Evolutionary conservation across 2,888 invertebrate genomes (phyloP), one percentile per base, ranked within the genome.

Genomic region (Cylindroiulus punctatus): DNA sequence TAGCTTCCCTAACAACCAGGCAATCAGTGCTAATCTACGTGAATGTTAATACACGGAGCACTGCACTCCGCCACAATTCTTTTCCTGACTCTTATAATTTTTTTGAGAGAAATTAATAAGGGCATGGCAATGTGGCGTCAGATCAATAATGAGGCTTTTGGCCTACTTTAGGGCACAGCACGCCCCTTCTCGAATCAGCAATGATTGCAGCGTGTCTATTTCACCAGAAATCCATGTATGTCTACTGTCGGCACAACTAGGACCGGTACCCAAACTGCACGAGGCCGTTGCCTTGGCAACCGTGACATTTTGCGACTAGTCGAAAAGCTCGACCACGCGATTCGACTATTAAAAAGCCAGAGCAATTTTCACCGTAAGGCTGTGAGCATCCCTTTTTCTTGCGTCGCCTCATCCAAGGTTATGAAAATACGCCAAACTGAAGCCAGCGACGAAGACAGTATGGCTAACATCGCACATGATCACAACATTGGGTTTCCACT

Each of bases 271-370:
- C 57, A 22, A 65, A 65, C 57, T 52, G n/a, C 5, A 3, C 57
- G 57, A n/a, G 57, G 22, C 22, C 22, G 57, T 65, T 19, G 57
- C 19, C 57, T 26, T 65, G 57, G 22, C 57, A 65, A 65, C 57
- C 22, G 57, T 65, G 57, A 65, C 57, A 65, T 65, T 65, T 65
- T 22, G 57, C 57, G 12, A 44, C 44, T 44, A 4, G 40, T 40
- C 40, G 40, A 40, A 40, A 40, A n/a, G 40, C 40, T 4, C 40
- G 40, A 40, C 44, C 57, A 65, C 57, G 57, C 57, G 22, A 65
- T 65, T 65, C 57, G 57, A 65, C 57, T 65, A 65, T 65, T 65
- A 65, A 65, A 65, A 65, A 65, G 57, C 57, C 5, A 22, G 57
- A 22, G 22, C 57, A 65, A 65, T 65, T 65, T 65, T 22, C 22